A percentile compares a stretch with the other conserved stretches of the same genome.
phyloP scores from a whole-genome alignment of 2,113 vertebrate species.

The Periophthalmodon schlosseri region DNA sequence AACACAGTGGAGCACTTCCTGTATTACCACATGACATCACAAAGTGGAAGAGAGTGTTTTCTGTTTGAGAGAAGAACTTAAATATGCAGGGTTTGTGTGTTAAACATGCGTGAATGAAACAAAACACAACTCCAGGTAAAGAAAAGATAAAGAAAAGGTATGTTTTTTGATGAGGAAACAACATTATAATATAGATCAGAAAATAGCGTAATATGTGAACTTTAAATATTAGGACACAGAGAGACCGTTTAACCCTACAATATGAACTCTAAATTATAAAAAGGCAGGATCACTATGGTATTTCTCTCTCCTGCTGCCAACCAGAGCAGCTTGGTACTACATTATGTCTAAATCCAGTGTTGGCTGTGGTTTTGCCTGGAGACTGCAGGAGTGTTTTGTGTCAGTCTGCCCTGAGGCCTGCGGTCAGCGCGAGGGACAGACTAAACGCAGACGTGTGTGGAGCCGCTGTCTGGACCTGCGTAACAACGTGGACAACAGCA shows the following conservation, averaged over 20 bases:
- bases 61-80: too few relatives aligned
- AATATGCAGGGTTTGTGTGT: too few relatives aligned
- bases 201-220: too few relatives aligned
- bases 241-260: background rate
- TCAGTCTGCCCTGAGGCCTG: constrained; percentile 52
- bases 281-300: background rate
- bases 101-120: too few relatives aligned
- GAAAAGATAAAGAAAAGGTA: too few relatives aligned
- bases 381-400: constrained; percentile 28
- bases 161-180: too few relatives aligned
- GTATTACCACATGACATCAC: too few relatives aligned
- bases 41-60: too few relatives aligned
- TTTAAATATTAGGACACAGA: too few relatives aligned
- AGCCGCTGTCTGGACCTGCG: constrained; percentile 8
- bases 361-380: constrained; percentile 23
- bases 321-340: constrained; percentile 14
- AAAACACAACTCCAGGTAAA: too few relatives aligned
- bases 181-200: too few relatives aligned
- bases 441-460: constrained; percentile 34
- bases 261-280: background rate
- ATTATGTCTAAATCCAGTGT: constrained; percentile 11
- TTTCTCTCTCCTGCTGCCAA: background rate
- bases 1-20: too few relatives aligned
- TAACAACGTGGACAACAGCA: constrained; percentile 71
- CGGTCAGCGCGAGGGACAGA: constrained; percentile 38